These are phyloP conservation scores for Circaetus cinerascens DNA, from an alignment of 2,113 vertebrate genomes.

Conservation along the genomic window DNA sequence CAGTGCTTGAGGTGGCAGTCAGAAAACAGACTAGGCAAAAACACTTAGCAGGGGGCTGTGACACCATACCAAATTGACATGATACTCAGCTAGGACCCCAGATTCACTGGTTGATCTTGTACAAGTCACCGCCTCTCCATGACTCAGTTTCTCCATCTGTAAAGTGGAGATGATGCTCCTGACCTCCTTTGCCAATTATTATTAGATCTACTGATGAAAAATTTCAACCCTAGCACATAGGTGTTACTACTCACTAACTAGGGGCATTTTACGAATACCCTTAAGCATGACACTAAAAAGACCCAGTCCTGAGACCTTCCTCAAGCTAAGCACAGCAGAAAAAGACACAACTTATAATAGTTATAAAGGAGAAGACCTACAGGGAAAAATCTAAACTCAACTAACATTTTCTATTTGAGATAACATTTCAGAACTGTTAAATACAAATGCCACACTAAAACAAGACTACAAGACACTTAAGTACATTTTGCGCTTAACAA, in stretches of 20 bases:
- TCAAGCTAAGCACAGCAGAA: background rate
- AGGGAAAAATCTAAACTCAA: background rate
- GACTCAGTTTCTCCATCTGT: background rate
- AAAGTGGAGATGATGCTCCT: background rate
- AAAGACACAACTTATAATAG: fast-evolving
- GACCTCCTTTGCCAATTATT: background rate
- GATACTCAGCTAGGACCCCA: background rate
- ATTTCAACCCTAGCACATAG: background rate
- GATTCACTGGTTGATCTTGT: background rate
- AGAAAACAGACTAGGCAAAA: background rate
- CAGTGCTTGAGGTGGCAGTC: background rate
- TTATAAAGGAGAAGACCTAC: background rate
- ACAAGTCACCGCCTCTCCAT: background rate
- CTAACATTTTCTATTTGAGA: background rate
- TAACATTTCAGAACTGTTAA: background rate
- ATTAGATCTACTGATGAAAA: background rate
- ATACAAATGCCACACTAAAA: background rate
- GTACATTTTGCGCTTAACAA: background rate
- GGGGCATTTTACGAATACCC: background rate
- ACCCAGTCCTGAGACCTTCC: background rate
- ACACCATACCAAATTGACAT: fast-evolving
- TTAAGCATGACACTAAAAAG: background rate
- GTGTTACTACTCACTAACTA: background rate
- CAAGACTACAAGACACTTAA: background rate
- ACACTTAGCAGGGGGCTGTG: background rate